These are phyloP conservation scores for Aphaenogaster ashmeadi DNA, from an alignment of 1,140 invertebrate species.

Conservation along the genomic window DNA sequence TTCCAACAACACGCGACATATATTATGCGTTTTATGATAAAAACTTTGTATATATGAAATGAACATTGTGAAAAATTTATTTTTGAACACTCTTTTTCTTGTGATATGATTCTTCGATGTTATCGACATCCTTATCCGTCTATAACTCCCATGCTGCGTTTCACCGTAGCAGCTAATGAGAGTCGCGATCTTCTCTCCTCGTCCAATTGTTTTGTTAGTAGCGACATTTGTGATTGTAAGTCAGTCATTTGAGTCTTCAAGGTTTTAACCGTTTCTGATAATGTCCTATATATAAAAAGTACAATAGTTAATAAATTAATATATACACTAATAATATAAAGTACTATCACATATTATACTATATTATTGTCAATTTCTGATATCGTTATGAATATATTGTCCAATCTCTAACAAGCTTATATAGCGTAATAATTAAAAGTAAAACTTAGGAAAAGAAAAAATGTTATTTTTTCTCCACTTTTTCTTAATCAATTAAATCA, in stretches of 20 bases:
- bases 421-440: not conserved
- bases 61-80: constrained; percentile 35
- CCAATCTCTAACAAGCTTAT: not conserved
- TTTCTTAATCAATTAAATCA: not conserved
- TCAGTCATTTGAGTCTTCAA: constrained; percentile 90
- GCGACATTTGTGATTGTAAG: constrained; percentile 87
- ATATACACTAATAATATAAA: not conserved
- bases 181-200: constrained; percentile 86
- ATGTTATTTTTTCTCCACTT: not conserved
- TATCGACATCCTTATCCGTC: constrained; percentile 79
- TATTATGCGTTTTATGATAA: constrained; percentile 41
- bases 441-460: not conserved
- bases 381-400: not conserved
- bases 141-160: constrained; percentile 83
- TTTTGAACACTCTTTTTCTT: constrained; percentile 25
- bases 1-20: constrained; percentile 46
- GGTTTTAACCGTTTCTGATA: constrained; percentile 91
- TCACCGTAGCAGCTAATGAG: constrained; percentile 84
- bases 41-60: constrained; percentile 35
- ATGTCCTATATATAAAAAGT: constrained; percentile 85
- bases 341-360: not conserved
- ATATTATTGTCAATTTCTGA: not conserved
- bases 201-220: constrained; percentile 85
- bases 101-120: not conserved
- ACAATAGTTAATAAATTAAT: not conserved